A percentile compares a stretch with the other conserved stretches of the same genome.
phyloP scores from a whole-genome alignment of 2,113 vertebrate genomes.

The Choloepus hoffmanni region DNA sequence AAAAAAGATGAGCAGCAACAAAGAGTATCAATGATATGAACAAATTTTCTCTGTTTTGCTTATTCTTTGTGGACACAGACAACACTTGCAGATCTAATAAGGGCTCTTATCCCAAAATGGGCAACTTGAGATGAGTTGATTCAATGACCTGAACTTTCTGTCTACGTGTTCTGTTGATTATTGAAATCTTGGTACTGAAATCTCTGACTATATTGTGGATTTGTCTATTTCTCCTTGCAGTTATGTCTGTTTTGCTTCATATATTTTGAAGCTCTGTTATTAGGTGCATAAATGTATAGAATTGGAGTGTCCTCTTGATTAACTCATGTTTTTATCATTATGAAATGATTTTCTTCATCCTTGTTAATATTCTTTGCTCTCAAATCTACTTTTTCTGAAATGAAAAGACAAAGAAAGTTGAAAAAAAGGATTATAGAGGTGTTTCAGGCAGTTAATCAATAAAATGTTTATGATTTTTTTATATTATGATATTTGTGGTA shows the following conservation, averaged over 20 bases:
- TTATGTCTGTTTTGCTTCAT: neutral
- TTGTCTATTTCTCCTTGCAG: neutral
- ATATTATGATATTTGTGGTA: neutral
- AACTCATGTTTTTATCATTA: neutral
- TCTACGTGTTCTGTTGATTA: neutral
- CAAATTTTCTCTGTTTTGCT: neutral
- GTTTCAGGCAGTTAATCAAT: neutral
- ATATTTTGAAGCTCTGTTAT: conserved; percentile 4
- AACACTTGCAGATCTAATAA: neutral
- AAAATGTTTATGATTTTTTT: neutral
- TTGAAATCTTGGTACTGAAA: neutral
- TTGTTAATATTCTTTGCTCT: neutral
- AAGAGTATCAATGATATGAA: neutral
- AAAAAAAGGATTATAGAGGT: neutral
- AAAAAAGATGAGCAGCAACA: neutral
- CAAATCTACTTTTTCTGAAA: neutral
- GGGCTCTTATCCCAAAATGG: neutral
- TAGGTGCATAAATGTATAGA: neutral
- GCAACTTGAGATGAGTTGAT: neutral
- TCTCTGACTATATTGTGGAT: neutral
- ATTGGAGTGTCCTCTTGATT: neutral
- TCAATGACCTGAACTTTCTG: neutral
- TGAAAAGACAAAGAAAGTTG: neutral
- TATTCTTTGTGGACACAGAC: neutral
- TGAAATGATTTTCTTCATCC: neutral